Percentiles rank a stretch among this genome's conserved stretches.
Conservation (phyloP, 2,797 vertebrate species). For the Dipus sagitta region DNA sequence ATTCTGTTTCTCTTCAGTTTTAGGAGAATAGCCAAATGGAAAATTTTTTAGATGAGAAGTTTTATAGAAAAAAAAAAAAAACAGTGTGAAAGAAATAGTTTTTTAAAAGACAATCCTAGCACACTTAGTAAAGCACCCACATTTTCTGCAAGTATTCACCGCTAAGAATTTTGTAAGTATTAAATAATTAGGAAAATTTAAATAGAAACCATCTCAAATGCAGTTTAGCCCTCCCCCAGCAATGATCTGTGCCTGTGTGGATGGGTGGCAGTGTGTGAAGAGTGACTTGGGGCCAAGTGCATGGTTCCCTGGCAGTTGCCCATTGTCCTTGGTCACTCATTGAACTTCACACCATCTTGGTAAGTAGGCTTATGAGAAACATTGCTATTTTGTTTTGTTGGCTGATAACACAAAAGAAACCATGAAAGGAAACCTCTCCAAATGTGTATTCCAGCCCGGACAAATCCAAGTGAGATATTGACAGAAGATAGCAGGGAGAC, state of each 20-base stretch:
- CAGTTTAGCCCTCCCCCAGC: neutral
- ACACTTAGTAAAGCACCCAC: neutral
- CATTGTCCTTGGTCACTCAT: neutral
- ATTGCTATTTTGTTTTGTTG: slow-evolving; percentile 1
- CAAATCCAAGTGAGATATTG: neutral
- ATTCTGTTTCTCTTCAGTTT: neutral
- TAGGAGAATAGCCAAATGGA: neutral
- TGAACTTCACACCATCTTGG: neutral
- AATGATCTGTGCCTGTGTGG: neutral
- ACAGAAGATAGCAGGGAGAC: neutral
- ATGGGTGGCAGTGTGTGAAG: neutral
- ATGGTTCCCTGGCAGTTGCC: neutral
- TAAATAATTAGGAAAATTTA: neutral
- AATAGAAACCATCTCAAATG: neutral
- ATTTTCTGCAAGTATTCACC: neutral
- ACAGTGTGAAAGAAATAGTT: neutral
- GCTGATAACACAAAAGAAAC: slow-evolving; percentile 7
- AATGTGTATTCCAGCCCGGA: neutral
- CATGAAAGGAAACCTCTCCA: neutral
- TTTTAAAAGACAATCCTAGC: neutral
- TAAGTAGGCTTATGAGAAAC: neutral
- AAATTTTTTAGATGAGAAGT: neutral
- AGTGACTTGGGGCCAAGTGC: neutral
- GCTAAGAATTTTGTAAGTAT: neutral
- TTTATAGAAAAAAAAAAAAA: neutral